These are phyloP conservation scores for Heloderma charlesbogerti DNA, from an alignment of 2,113 vertebrate genomes.

Conservation along the genomic window DNA sequence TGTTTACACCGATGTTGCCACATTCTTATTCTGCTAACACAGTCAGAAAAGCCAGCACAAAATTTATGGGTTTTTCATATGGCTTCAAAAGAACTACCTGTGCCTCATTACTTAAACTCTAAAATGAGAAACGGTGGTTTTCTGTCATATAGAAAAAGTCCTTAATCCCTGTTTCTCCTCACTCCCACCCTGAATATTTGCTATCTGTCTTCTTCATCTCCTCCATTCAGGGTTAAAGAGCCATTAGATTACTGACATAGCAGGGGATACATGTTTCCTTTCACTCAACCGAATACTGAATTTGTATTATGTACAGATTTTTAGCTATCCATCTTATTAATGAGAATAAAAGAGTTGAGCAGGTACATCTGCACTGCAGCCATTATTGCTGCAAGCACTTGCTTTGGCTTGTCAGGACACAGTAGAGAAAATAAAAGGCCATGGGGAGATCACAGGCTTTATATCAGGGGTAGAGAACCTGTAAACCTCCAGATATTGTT, in stretches of 20 bases:
- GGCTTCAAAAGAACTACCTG: background rate
- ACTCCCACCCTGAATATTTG: background rate
- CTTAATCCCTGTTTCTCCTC: background rate
- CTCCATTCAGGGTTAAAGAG: background rate
- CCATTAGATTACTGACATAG: background rate
- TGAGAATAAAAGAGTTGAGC: too few species aligned
- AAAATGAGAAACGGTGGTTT: background rate
- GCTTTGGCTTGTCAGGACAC: background rate
- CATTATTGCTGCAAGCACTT: background rate
- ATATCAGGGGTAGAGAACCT: too few species aligned
- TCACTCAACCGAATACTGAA: background rate
- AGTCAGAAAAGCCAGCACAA: background rate
- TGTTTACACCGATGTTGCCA: background rate
- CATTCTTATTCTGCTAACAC: background rate
- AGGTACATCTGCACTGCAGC: background rate
- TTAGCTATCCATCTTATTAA: background rate
- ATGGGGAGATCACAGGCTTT: background rate
- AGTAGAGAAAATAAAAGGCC: background rate
- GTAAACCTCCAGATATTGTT: too few species aligned
- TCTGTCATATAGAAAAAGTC: background rate
- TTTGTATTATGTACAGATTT: background rate
- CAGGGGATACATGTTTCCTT: background rate
- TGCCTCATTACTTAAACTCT: background rate
- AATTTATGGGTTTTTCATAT: background rate
- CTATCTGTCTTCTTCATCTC: background rate